Percentiles rank a stretch among this genome's conserved stretches.
Evolutionary conservation across 2,888 invertebrate species (phyloP).

Genomic region (Galerucella nymphaeae): DNA sequence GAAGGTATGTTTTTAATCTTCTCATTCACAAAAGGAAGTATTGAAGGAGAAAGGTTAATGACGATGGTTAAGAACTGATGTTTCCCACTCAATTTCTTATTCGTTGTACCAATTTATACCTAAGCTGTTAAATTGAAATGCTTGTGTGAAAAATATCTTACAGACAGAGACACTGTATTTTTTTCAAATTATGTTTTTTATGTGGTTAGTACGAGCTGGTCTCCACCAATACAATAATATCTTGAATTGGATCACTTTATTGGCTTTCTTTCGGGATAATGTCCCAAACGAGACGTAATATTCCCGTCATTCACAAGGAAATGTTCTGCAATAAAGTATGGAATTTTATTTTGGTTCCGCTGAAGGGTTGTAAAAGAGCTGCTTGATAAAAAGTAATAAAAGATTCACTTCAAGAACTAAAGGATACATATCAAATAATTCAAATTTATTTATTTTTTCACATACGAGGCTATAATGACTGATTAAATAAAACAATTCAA

Average conservation of each 20-base stretch:
- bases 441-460: too few species aligned
- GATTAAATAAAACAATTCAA: too few species aligned
- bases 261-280: neutral
- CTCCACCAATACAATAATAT: neutral
- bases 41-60: too few species aligned
- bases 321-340: neutral
- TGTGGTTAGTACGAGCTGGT: neutral
- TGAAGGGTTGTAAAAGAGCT: neutral
- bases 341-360: slow-evolving; percentile 1
- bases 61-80: too few species aligned
- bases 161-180: neutral
- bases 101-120: too few species aligned
- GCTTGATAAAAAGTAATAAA: neutral
- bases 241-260: neutral
- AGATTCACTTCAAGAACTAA: neutral
- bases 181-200: neutral
- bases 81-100: too few species aligned
- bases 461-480: too few species aligned
- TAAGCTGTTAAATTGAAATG: too few species aligned
- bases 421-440: too few species aligned
- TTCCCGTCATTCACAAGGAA: neutral
- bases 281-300: neutral
- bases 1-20: too few species aligned
- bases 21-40: too few species aligned
- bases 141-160: neutral